Evolutionary conservation across 2,797 vertebrate genomes (phyloP), one percentile per base, ranked within the genome.

Genomic region (Notoglanidium macrostoma): DNA sequence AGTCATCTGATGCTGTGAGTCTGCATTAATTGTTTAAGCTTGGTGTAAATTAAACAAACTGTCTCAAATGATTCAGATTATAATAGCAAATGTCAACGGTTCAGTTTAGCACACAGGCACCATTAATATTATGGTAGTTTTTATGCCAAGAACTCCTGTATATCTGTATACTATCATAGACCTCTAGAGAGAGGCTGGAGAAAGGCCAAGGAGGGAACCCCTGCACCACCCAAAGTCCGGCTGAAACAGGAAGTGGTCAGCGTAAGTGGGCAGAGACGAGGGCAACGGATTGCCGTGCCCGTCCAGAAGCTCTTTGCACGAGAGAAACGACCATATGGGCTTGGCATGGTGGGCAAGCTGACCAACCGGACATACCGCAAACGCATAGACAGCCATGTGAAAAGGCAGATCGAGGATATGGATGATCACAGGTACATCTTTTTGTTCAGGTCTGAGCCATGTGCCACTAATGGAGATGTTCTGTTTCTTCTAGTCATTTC

Each of bases 361-460:
- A 99, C 98, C 49, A 99, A 99, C 93, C 95, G 98, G 26, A 97
- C 98, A 0, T 99, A 99, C 93, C 97, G 98, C 92, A 98, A 98
- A 87, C 97, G 97, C 90, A 98, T 96, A 6, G 97, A 99, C 95
- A 99, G 98, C 94, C 97, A 96, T 0, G 96, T 99, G 88, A 98
- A 98, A 89, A 96, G 97, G 87, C 98, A 99, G 94, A 99, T 99
- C 0, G 97, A 99, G 91, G 98, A 99, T 94, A 98, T 99, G 98
- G 97, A 99, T 0, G 97, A 99, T 92, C 98, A 99, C 92, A 96
- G 98, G 98, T 98, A 89, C 81, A 86, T 54, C 26, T 23, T 44
- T 70, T 59, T 85, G 1, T 63, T 40, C 49, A 29, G 70, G 23
- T 84, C 44, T 49, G 14, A 49, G 72, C 23, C 72, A 74, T 49